phyloP scores from a whole-genome alignment of 2,113 vertebrate genomes.

The Gymnogyps californianus region DNA sequence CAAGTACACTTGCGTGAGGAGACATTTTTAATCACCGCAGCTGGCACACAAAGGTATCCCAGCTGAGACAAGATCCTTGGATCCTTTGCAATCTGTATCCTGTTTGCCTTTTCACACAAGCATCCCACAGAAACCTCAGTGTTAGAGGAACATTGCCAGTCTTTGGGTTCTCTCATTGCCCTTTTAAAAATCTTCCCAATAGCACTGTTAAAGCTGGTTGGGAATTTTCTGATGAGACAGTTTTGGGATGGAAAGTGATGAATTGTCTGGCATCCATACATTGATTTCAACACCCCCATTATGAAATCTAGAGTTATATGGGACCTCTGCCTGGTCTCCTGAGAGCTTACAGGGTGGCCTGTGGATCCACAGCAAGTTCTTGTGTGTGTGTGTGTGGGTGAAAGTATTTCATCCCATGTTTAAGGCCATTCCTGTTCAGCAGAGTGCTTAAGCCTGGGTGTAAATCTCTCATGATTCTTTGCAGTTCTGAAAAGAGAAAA shows the following conservation, averaged over 20 bases:
- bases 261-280: slow-evolving; percentile 22
- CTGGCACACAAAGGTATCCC: background rate
- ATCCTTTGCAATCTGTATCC: background rate
- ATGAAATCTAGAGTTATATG: slow-evolving; percentile 17
- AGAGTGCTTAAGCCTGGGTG: background rate
- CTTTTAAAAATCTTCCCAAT: background rate
- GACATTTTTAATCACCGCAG: background rate
- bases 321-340: slow-evolving; percentile 6
- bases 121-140: background rate
- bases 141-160: background rate
- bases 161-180: background rate
- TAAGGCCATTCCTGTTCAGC: background rate
- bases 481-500: background rate
- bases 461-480: background rate
- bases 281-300: slow-evolving; percentile 32
- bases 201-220: background rate
- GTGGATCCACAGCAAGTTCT: background rate
- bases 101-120: background rate
- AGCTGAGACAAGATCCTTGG: background rate
- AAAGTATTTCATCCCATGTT: background rate
- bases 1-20: accelerated
- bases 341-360: slow-evolving; percentile 52
- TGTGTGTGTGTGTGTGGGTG: background rate
- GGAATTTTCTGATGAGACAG: background rate
- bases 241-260: slow-evolving; percentile 20